Evolutionary conservation across 1,140 invertebrate species (phyloP), one percentile per base, ranked within the genome.

Genomic region (Theocolax elegans): DNA sequence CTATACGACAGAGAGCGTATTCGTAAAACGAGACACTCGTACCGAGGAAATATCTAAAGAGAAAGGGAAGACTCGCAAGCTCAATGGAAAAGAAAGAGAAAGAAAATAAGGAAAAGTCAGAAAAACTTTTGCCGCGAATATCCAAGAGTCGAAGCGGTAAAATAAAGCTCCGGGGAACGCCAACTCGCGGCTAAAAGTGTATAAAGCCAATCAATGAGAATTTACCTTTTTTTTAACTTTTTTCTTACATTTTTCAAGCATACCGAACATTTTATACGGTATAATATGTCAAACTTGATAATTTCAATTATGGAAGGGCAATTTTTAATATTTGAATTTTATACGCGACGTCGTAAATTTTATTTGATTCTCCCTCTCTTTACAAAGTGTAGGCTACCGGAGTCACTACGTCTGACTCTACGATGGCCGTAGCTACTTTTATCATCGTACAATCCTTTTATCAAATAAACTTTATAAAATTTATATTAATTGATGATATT

Each of bases 11-110:
- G 1, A 19, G 8, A 38, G 27, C 15, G 46, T 42, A 15, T 58
- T 58, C 19, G 54, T 58, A 40, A 40, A 58, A 40, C 21, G 31
- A 58, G 54, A 40, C n/a, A 42, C 27, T 58, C 35, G 15, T 46
- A n/a, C n/a, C n/a, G 9, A 58, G 21, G 0, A 42, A 4, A 15
- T 23, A 19, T 1, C 1, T 19, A 40, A 58, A 40, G 19, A 40
- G 21, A 44, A 44, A 35, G 31, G 10, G 10, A 35, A 35, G 10
- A 60, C 40, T n/a, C n/a, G n/a, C 19, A 17, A 58, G 19, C 15
- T 35, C 4, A 35, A 42, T 29, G 31, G 3, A 29, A 56, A 56
- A 23, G 17, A 35, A 21, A 56, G 38, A 40, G 1, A 56, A 13
- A 40, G 8, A 2, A 13, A 2, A 19, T 19, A 19, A 10, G 4